Evolutionary conservation across 1,140 invertebrate species (phyloP).

Genomic region (Drosophila takahashii): DNA sequence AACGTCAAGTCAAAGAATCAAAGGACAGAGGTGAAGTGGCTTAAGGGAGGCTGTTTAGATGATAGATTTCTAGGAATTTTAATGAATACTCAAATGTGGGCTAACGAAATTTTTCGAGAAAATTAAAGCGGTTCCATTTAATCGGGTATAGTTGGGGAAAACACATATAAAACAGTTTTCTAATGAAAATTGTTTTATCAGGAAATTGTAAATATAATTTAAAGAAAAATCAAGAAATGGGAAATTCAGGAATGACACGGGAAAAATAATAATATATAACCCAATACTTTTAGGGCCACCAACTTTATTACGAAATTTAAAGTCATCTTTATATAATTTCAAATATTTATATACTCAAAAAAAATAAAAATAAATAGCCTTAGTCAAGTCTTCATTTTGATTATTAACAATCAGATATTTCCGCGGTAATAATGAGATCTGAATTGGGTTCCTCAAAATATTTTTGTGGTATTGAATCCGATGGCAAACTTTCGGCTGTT

Average conservation of each 20-base stretch:
- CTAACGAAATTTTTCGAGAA: too few relatives aligned
- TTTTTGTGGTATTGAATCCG: not conserved
- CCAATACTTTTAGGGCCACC: not conserved
- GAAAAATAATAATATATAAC: too few relatives aligned
- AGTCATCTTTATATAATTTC: not conserved
- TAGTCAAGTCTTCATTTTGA: not conserved
- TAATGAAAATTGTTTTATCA: not conserved
- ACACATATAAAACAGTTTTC: constrained; percentile 11
- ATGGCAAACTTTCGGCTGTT: not conserved
- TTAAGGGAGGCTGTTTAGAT: not conserved
- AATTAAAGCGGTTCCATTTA: too few relatives aligned
- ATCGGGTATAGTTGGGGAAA: too few relatives aligned
- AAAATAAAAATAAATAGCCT: not conserved
- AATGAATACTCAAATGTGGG: constrained; percentile 22
- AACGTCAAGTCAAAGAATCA: constrained; percentile 18
- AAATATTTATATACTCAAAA: not conserved
- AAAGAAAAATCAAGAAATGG: not conserved
- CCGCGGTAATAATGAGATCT: not conserved
- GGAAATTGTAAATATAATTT: not conserved
- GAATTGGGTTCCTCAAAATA: not conserved
- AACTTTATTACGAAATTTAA: not conserved
- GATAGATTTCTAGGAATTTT: constrained; percentile 40
- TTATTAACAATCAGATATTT: not conserved
- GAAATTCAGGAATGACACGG: too few relatives aligned
- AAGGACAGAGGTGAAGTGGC: not conserved